Evolutionary conservation across 2,888 invertebrate genomes (phyloP).

Genomic region (Resseliella maxima): DNA sequence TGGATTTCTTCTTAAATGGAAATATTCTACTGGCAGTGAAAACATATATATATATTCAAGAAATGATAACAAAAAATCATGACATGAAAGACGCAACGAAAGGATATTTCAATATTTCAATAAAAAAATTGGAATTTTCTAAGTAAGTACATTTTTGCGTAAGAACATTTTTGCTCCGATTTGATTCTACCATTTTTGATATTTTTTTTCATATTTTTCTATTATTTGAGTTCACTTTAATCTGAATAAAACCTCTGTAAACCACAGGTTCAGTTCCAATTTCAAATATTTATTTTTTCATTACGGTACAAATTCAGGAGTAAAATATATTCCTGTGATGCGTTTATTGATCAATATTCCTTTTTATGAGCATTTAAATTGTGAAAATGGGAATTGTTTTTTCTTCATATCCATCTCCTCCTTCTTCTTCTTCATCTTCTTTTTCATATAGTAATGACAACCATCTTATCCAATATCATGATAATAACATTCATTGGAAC

Average conservation of each 20-base stretch:
- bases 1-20: neutral
- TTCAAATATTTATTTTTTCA: neutral
- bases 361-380: neutral
- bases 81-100: neutral
- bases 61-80: neutral
- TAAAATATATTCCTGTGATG: neutral
- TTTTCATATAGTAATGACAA: conserved; percentile 6
- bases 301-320: neutral
- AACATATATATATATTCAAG: neutral
- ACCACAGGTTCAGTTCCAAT: neutral
- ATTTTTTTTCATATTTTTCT: no score
- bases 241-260: no score
- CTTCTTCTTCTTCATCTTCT: no score
- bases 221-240: no score
- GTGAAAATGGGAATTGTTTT: neutral
- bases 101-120: neutral
- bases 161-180: no score
- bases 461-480: conserved; percentile 7
- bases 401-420: neutral
- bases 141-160: no score
- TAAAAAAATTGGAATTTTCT: neutral
- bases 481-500: conserved; percentile 23
- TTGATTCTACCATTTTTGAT: no score
- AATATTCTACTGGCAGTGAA: neutral
- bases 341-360: neutral